Evolutionary conservation across 1,140 invertebrate species (phyloP).

Genomic region (Plutomurus gul): DNA sequence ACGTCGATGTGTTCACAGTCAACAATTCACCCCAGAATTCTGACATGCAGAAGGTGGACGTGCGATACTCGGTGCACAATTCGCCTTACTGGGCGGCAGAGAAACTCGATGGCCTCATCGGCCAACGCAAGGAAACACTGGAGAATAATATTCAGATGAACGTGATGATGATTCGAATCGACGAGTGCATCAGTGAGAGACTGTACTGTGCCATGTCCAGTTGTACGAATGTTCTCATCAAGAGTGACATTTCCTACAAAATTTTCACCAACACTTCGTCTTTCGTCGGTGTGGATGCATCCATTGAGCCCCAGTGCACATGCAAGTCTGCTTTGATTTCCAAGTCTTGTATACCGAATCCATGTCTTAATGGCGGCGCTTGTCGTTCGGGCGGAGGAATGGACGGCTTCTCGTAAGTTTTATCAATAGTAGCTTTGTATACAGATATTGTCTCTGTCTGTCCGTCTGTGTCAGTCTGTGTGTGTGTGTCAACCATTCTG

Average conservation of each 20-base stretch:
- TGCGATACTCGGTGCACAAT: conserved; percentile 87
- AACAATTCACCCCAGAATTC: conserved; percentile 69
- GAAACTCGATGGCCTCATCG: conserved; percentile 78
- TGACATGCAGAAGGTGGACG: conserved; percentile 67
- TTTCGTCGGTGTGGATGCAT: conserved; percentile 83
- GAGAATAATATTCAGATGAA: conserved; percentile 71
- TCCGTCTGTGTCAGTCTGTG: background rate
- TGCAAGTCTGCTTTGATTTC: conserved; percentile 64
- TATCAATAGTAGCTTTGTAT: background rate
- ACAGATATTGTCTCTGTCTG: background rate
- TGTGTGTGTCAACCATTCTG: too few species aligned
- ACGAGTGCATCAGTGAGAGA: conserved; percentile 79
- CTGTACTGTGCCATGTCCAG: conserved; percentile 66
- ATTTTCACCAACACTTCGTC: conserved; percentile 88
- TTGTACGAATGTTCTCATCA: conserved; percentile 73
- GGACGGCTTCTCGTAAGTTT: conserved; percentile 17
- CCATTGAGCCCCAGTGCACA: conserved; percentile 74
- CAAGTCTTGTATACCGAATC: conserved; percentile 50
- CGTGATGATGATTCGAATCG: conserved; percentile 83
- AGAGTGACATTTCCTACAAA: conserved; percentile 71
- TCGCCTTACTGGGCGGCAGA: conserved; percentile 87
- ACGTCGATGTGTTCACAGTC: conserved; percentile 92
- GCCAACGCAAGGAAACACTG: conserved; percentile 66
- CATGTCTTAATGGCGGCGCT: conserved; percentile 60
- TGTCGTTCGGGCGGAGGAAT: conserved; percentile 54